Percentiles rank a stretch among this genome's conserved stretches.
Conservation (phyloP, 2,113 vertebrate species). For the Myrmophylax atrothorax region DNA sequence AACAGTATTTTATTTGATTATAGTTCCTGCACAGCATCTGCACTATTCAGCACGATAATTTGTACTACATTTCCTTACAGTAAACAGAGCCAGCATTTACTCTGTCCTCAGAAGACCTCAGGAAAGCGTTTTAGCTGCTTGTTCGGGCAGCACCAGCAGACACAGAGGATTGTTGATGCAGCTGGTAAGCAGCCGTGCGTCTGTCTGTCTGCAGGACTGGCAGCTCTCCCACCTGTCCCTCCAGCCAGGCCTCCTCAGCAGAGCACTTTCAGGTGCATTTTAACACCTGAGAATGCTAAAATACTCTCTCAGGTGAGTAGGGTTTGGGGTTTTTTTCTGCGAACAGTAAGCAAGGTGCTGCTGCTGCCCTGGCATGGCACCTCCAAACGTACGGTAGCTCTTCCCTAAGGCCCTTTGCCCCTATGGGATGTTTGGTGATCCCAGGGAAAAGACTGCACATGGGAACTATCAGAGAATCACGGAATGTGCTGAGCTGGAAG, state of each 20-base stretch:
- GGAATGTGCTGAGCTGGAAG: background rate
- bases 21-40: background rate
- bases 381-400: accelerated
- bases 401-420: background rate
- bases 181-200: background rate
- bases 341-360: background rate
- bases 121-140: background rate
- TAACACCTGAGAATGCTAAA: background rate
- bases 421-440: accelerated
- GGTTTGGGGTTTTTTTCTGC: background rate
- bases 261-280: background rate
- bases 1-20: background rate
- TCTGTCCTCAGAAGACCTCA: conserved; percentile 2
- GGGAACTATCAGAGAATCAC: background rate
- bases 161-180: background rate
- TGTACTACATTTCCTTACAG: background rate
- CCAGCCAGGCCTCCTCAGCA: background rate
- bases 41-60: background rate
- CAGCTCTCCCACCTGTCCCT: background rate
- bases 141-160: background rate
- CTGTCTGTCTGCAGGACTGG: accelerated
- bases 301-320: background rate
- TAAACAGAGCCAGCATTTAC: background rate
- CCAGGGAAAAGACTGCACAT: accelerated
- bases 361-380: accelerated